These are phyloP conservation scores for Drosophila biarmipes DNA, from an alignment of 1,140 invertebrate species.

Conservation along the genomic window DNA sequence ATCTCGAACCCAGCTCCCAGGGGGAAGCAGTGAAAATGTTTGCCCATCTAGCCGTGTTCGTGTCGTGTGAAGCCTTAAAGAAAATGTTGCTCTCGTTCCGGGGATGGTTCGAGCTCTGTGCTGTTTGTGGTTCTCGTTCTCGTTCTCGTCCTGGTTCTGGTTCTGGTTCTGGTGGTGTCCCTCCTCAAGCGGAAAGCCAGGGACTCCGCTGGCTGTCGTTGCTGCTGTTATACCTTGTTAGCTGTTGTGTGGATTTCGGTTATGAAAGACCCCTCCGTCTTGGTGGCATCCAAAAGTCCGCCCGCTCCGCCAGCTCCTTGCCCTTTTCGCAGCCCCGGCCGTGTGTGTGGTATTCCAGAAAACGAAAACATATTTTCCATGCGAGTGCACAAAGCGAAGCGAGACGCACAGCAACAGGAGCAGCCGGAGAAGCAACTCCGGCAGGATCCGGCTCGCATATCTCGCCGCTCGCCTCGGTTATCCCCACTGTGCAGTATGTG, in stretches of 20 bases:
- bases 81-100: constrained; percentile 52
- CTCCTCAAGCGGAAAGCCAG: neutral
- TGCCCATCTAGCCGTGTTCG: constrained; percentile 69
- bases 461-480: constrained; percentile 27
- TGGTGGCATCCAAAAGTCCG: neutral
- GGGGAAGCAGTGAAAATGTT: constrained; percentile 77
- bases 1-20: constrained; percentile 15
- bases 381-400: constrained; percentile 74
- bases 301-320: neutral
- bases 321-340: constrained; percentile 5
- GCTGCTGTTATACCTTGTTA: constrained; percentile 73
- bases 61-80: constrained; percentile 64
- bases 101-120: too few relatives aligned
- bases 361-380: constrained; percentile 81
- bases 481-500: constrained; percentile 11
- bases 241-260: constrained; percentile 63
- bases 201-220: constrained; percentile 28
- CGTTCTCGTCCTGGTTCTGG: constrained; percentile 3
- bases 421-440: constrained; percentile 1
- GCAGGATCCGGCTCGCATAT: constrained; percentile 41
- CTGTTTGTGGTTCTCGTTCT: neutral
- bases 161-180: constrained; percentile 3
- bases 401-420: constrained; percentile 43
- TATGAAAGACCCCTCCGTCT: constrained; percentile 6
- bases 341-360: constrained; percentile 69